These are phyloP conservation scores for Monomorium pharaonis DNA, from an alignment of 1,140 invertebrate genomes.

Conservation along the genomic window DNA sequence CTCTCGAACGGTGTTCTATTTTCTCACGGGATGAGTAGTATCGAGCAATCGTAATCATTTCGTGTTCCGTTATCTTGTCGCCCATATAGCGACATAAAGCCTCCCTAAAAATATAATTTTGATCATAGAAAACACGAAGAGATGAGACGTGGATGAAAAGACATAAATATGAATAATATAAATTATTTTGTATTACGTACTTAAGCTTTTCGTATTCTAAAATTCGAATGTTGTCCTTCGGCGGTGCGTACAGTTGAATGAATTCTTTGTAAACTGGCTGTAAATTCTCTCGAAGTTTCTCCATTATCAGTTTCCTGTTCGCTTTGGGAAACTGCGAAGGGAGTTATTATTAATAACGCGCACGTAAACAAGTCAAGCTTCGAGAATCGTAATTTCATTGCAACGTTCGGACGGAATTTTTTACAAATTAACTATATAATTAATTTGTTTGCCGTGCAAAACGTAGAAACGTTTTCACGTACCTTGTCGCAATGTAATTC, in stretches of 20 bases:
- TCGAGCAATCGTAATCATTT: conserved; percentile 90
- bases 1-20: conserved; percentile 80
- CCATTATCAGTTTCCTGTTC: conserved; percentile 89
- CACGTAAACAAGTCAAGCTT: not conserved
- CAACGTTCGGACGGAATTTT: not conserved
- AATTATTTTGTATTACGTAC: conserved; percentile 70
- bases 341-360: conserved; percentile 35
- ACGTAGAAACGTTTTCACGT: conserved; percentile 28
- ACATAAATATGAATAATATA: not conserved
- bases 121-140: not conserved
- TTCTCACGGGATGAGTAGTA: conserved; percentile 85
- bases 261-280: conserved; percentile 90
- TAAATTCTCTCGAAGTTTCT: conserved; percentile 88
- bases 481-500: conserved; percentile 92
- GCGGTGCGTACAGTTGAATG: conserved; percentile 88
- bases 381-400: not conserved
- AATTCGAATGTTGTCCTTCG: conserved; percentile 79
- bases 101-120: conserved; percentile 81
- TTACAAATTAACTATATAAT: not conserved
- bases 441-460: not conserved
- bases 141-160: not conserved
- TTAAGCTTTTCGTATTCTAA: conserved; percentile 86
- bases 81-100: conserved; percentile 86
- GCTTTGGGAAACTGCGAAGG: conserved; percentile 89
- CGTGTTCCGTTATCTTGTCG: conserved; percentile 90